A percentile compares a stretch with the other conserved stretches of the same genome.
Evolutionary conservation across 2,113 vertebrate genomes (phyloP).

Genomic region (Cairina moschata): DNA sequence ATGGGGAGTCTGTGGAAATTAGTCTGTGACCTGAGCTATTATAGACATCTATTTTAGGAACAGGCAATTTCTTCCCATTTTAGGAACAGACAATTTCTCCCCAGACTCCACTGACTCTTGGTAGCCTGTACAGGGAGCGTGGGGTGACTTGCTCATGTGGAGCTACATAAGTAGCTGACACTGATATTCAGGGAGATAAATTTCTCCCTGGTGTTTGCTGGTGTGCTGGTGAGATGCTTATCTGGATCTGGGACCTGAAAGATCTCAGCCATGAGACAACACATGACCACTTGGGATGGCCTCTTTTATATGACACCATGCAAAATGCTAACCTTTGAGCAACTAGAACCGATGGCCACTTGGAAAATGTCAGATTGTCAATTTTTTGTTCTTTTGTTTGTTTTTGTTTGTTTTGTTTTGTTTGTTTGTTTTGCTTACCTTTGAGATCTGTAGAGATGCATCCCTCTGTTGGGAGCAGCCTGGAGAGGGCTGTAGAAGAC

Average conservation of each 20-base stretch:
- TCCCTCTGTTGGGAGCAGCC: neutral
- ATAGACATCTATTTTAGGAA: neutral
- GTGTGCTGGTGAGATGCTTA: neutral
- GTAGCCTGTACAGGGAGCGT: rapidly evolving
- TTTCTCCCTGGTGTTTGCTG: neutral
- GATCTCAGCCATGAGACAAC: neutral
- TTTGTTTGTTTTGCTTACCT: neutral
- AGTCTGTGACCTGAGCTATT: neutral
- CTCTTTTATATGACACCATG: rapidly evolving
- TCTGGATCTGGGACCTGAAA: neutral
- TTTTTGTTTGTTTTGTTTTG: neutral
- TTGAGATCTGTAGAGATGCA: neutral
- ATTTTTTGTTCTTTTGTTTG: no score
- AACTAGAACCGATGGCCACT: neutral
- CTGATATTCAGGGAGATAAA: neutral
- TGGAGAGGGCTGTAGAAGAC: neutral
- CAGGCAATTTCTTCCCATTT: neutral
- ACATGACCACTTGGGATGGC: rapidly evolving
- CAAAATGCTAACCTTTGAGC: neutral
- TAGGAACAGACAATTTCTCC: neutral
- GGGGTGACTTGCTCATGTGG: rapidly evolving
- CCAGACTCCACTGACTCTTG: neutral
- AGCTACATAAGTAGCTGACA: neutral
- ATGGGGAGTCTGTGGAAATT: rapidly evolving
- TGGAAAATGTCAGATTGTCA: neutral